These are phyloP conservation scores for Agrochola lychnidis DNA, from an alignment of 2,888 invertebrate species.

Conservation along the genomic window DNA sequence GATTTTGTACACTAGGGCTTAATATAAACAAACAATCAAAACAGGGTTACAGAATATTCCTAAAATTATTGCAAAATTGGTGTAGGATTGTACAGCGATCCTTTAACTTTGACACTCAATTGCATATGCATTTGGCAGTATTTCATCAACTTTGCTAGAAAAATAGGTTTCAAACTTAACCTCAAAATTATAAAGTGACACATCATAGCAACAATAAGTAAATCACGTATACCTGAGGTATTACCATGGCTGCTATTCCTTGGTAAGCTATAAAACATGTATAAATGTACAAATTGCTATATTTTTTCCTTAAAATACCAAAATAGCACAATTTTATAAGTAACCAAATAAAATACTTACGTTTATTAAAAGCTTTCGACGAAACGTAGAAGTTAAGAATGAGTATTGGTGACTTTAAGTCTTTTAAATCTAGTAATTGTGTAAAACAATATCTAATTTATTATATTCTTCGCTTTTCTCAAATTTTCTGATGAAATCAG, in stretches of 20 bases:
- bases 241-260: conserved; percentile 82
- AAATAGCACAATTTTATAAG: neutral
- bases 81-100: conserved; percentile 12
- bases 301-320: neutral
- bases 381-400: neutral
- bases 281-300: conserved; percentile 27
- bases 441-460: neutral
- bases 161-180: conserved; percentile 68
- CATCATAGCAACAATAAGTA: conserved; percentile 64
- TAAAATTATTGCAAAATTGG: neutral
- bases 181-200: conserved; percentile 71
- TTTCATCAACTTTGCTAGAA: conserved; percentile 33
- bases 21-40: conserved; percentile 27
- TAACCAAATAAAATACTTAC: conserved; percentile 38
- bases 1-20: conserved; percentile 15
- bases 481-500: conserved; percentile 45
- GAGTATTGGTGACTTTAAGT: conserved; percentile 5
- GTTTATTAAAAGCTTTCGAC: conserved; percentile 4
- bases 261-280: conserved; percentile 77
- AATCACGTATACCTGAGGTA: conserved; percentile 77
- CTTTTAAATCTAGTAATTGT: neutral
- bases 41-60: conserved; percentile 1
- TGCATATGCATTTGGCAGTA: conserved; percentile 15
- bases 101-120: conserved; percentile 15
- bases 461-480: conserved; percentile 4